Percentiles rank a stretch among this genome's conserved stretches.
Evolutionary conservation across 1,140 invertebrate genomes (phyloP).

Genomic region (Papilio xuthus): DNA sequence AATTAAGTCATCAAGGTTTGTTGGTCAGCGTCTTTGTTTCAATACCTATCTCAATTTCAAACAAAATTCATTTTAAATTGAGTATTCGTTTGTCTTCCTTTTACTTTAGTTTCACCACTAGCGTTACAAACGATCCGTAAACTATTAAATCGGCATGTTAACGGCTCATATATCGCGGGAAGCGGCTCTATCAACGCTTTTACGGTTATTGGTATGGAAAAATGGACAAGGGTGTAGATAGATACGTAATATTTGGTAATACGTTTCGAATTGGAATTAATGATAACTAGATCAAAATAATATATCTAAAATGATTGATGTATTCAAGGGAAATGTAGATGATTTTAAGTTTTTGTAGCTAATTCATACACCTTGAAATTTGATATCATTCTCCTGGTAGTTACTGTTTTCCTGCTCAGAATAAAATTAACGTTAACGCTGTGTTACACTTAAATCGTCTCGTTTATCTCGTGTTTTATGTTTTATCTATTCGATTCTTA

Average conservation of each 20-base stretch:
- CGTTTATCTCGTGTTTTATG: not conserved
- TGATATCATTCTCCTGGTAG: no score
- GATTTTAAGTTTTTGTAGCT: not conserved
- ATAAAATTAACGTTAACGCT: no score
- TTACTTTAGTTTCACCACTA: slow-evolving; percentile 13
- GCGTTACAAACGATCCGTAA: not conserved
- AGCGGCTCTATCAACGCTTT: slow-evolving; percentile 23
- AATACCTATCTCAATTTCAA: not conserved
- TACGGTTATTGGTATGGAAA: slow-evolving; percentile 14
- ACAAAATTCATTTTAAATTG: not conserved
- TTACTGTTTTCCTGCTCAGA: no score
- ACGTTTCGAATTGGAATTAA: not conserved
- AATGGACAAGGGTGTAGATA: slow-evolving; percentile 14
- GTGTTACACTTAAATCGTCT: no score
- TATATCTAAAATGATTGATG: no score
- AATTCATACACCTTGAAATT: no score
- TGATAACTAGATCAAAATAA: not conserved
- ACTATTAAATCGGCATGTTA: slow-evolving; percentile 34
- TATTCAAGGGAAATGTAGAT: no score
- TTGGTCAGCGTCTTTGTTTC: not conserved
- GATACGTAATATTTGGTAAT: not conserved
- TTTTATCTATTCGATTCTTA: not conserved
- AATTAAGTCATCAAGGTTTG: not conserved
- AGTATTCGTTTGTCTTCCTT: not conserved
- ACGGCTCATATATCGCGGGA: slow-evolving; percentile 16